Evolutionary conservation across 2,888 invertebrate species (phyloP).

Genomic region (Dorcus parallelipipedus): DNA sequence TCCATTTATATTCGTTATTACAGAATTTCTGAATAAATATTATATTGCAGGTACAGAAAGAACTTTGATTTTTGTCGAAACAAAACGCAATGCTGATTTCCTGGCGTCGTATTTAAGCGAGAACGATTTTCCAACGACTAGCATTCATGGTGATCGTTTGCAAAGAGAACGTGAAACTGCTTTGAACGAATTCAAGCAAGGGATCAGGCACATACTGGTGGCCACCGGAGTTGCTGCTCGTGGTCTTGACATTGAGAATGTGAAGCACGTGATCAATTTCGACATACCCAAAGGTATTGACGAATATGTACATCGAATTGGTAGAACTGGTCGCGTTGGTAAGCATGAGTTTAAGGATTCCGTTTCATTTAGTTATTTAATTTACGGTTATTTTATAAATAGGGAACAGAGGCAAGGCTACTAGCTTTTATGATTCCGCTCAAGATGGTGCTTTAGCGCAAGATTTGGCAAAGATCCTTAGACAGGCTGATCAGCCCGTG

Average conservation of each 20-base stretch:
- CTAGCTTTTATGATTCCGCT: conserved; percentile 73
- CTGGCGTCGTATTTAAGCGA: conserved; percentile 80
- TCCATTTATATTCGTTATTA: background rate
- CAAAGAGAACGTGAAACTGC: conserved; percentile 74
- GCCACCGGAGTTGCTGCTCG: conserved; percentile 95
- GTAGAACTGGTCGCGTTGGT: conserved; percentile 92
- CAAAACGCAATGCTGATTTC: conserved; percentile 87
- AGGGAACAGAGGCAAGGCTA: conserved; percentile 75
- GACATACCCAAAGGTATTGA: conserved; percentile 88
- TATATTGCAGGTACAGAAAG: conserved; percentile 38
- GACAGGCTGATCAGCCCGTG: conserved; percentile 74
- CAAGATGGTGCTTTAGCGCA: conserved; percentile 60
- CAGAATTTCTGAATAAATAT: background rate
- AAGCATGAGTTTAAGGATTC: conserved; percentile 20
- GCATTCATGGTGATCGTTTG: conserved; percentile 71
- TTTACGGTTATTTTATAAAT: conserved; percentile 4
- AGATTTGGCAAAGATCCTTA: conserved; percentile 69
- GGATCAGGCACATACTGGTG: conserved; percentile 75
- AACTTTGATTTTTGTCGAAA: conserved; percentile 86
- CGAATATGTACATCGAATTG: conserved; percentile 94
- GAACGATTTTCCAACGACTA: conserved; percentile 66
- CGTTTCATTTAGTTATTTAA: background rate
- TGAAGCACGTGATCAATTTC: conserved; percentile 87
- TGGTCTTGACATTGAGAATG: conserved; percentile 85
- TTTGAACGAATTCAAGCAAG: conserved; percentile 75